phyloP scores from a whole-genome alignment of 2,888 invertebrate species.

The Cheiracanthium punctorium region DNA sequence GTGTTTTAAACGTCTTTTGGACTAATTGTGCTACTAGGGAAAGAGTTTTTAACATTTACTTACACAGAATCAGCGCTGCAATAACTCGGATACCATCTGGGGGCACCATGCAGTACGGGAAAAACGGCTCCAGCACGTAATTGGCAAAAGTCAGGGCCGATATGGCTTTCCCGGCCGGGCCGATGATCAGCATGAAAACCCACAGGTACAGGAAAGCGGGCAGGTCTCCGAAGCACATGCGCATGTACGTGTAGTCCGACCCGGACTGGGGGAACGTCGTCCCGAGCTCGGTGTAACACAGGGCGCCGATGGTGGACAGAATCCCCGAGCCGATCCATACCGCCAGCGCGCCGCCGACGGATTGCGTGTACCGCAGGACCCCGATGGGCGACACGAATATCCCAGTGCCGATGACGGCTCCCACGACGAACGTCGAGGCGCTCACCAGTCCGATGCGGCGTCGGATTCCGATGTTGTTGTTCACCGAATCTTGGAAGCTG shows the following conservation, averaged over 20 bases:
- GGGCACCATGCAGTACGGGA: constrained; percentile 83
- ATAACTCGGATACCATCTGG: constrained; percentile 83
- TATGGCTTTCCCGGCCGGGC: constrained; percentile 89
- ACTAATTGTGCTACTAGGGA: too few relatives aligned
- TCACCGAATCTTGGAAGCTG: not conserved
- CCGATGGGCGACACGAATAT: constrained; percentile 97
- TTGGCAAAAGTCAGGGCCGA: constrained; percentile 94
- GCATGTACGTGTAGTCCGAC: constrained; percentile 97
- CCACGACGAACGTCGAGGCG: constrained; percentile 96
- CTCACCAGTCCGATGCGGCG: constrained; percentile 88
- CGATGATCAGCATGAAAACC: constrained; percentile 90
- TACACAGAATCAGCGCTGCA: constrained; percentile 83
- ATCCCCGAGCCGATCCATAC: constrained; percentile 93
- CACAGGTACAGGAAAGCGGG: constrained; percentile 97
- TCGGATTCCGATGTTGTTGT: constrained; percentile 23
- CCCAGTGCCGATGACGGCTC: constrained; percentile 94
- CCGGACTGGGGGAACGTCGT: constrained; percentile 93
- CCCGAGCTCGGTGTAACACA: constrained; percentile 97
- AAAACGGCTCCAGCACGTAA: constrained; percentile 91
- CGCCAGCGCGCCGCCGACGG: constrained; percentile 89
- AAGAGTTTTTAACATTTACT: constrained; percentile 69
- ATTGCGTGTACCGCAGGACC: constrained; percentile 88
- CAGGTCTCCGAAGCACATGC: constrained; percentile 91
- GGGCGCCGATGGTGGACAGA: constrained; percentile 92
- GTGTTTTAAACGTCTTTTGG: too few relatives aligned